Evolutionary conservation across 2,113 vertebrate genomes (phyloP), one percentile per base, ranked within the genome.

Genomic region (Himantopus leucocephalus): DNA sequence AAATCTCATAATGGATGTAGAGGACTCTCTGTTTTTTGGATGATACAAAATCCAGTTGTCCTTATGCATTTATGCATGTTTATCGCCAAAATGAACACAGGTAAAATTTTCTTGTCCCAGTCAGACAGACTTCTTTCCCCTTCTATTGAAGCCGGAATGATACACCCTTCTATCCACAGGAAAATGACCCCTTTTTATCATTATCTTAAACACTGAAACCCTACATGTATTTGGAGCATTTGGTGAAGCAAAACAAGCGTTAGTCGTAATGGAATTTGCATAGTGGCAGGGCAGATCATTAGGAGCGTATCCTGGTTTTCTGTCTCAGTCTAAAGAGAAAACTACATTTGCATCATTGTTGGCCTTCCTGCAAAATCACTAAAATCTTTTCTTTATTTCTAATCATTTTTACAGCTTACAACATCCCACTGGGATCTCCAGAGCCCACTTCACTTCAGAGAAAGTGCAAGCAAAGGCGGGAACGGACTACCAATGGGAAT

Each of bases 371-470:
- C 29, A 72, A 87, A 87, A 71, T 56, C 68, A 37, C 68, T 87
- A 39, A 56, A 50, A 24, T 18, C 7, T 85, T 74, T 59, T 77
- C 16, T 92, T 72, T 41, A 66, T 92, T 92, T 85, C 58, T 76
- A 8, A n/a, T 45, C 6, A 37, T 82, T 92, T 94, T 89, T 82
- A 73, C 80, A 91, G 92, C 35, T 85, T 68, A 23, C 68, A 67
- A 1, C 17, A 2, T 50, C 80, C 50, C 73, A 30, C 20, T 52
- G 66, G 59, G 47, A 84, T 8, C 16, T 66, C 37, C 68, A 84
- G 77, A 96, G 22, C 30, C 45, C 35, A 52, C 32, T 68, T 53
- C 37, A 24, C 75, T 63, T 50, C 82, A 43, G 37, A 55, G 39
- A 67, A 85, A 27, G 18, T 12, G 30, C 55, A 84, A 8, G 50